Conservation (phyloP, 2,113 vertebrate species). For the Tragelaphus scriptus region DNA sequence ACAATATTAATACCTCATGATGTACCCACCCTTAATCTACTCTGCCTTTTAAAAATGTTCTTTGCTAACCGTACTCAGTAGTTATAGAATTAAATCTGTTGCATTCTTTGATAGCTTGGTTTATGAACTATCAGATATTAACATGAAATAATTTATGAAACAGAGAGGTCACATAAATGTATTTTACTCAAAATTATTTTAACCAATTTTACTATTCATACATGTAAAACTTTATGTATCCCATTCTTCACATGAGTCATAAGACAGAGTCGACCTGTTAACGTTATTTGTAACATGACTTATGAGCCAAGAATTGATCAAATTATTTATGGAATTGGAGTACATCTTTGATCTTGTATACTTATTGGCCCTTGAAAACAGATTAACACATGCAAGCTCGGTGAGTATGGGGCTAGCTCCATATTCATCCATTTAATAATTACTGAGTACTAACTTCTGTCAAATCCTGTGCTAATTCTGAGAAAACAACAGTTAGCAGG, state of each 20-base stretch:
- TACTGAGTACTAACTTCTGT: background rate
- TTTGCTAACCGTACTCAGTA: constrained; percentile 30
- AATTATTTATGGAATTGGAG: background rate
- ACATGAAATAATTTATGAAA: constrained; percentile 21
- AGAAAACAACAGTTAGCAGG: background rate
- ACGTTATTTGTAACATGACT: background rate
- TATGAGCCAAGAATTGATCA: background rate
- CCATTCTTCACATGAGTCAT: background rate
- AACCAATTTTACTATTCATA: background rate
- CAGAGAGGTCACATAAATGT: background rate
- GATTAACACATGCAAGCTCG: background rate
- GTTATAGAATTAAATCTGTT: constrained; percentile 12
- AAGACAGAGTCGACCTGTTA: background rate
- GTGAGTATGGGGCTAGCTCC: background rate
- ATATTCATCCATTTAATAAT: background rate
- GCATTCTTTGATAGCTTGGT: background rate
- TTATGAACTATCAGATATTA: background rate
- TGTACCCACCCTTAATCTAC: background rate
- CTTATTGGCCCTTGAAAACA: background rate
- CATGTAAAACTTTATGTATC: background rate
- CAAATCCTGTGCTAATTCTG: background rate
- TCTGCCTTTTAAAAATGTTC: background rate
- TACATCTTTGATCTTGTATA: background rate
- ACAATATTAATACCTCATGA: background rate
- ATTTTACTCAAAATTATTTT: background rate